Percentiles rank a stretch among this genome's conserved stretches.
Evolutionary conservation across 2,113 vertebrate species (phyloP).

Genomic region (Periophthalmus modestus): DNA sequence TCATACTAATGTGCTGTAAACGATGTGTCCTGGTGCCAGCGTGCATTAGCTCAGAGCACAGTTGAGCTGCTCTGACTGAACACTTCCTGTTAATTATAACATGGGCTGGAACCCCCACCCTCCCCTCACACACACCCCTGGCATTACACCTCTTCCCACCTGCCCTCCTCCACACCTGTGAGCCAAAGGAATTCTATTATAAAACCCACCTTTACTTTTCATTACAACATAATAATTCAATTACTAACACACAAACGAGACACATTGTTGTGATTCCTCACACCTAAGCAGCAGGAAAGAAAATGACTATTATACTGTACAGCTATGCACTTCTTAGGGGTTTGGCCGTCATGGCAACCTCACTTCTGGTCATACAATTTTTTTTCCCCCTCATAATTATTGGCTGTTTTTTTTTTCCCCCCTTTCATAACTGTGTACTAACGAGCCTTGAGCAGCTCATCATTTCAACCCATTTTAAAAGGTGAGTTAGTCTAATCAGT

Average conservation of each 20-base stretch:
- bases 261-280: too few species aligned
- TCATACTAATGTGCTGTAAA: slow-evolving; percentile 19
- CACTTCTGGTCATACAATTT: neutral
- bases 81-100: slow-evolving; percentile 26
- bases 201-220: neutral
- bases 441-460: neutral
- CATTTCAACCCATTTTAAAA: neutral
- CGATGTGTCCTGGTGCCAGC: slow-evolving; percentile 15
- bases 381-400: neutral
- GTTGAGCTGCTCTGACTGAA: neutral
- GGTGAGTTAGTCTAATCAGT: neutral
- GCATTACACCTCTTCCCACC: neutral
- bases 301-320: neutral
- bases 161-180: neutral
- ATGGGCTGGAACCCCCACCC: slow-evolving; percentile 10
- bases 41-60: slow-evolving; percentile 20
- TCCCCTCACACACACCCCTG: neutral
- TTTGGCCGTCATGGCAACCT: neutral
- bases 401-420: neutral
- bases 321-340: neutral
- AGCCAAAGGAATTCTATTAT: slow-evolving; percentile 5
- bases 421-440: neutral
- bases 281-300: neutral
- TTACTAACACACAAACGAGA: neutral
- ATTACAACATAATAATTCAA: neutral